These are phyloP conservation scores for Protobothrops flavoviridis DNA, from an alignment of 2,113 vertebrate species.

Conservation along the genomic window DNA sequence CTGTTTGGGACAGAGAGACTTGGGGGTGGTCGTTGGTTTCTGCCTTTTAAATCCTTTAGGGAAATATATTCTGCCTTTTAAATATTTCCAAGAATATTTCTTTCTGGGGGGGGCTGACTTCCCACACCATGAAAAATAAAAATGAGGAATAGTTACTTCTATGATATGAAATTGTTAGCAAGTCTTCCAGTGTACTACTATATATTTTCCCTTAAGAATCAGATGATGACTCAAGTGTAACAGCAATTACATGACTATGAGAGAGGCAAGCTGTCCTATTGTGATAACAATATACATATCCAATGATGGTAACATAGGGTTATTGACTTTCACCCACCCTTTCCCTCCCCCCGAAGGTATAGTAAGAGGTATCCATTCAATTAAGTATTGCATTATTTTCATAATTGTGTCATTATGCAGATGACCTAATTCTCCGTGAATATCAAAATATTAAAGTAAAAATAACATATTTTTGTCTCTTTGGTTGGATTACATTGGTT, in stretches of 20 bases:
- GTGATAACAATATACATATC: neutral
- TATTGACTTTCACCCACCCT: neutral
- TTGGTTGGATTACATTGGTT: neutral
- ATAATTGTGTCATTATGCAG: neutral
- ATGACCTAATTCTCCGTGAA: neutral
- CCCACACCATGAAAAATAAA: neutral
- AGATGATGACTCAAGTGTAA: neutral
- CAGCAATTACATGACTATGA: neutral
- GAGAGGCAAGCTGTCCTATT: neutral
- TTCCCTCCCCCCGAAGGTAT: neutral
- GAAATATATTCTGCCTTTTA: too few species aligned
- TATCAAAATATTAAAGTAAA: neutral
- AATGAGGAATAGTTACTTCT: neutral
- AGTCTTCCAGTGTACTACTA: constrained; percentile 20
- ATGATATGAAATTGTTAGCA: neutral
- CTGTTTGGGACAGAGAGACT: too few species aligned
- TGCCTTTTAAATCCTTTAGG: too few species aligned
- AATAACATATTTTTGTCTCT: neutral
- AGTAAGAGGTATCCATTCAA: neutral
- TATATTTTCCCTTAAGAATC: neutral
- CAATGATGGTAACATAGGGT: neutral
- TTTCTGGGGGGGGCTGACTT: too few species aligned
- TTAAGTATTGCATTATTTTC: neutral
- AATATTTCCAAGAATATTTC: too few species aligned
- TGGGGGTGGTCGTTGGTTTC: too few species aligned